phyloP scores from a whole-genome alignment of 2,888 invertebrate genomes.

The Clitarchus hookeri region DNA sequence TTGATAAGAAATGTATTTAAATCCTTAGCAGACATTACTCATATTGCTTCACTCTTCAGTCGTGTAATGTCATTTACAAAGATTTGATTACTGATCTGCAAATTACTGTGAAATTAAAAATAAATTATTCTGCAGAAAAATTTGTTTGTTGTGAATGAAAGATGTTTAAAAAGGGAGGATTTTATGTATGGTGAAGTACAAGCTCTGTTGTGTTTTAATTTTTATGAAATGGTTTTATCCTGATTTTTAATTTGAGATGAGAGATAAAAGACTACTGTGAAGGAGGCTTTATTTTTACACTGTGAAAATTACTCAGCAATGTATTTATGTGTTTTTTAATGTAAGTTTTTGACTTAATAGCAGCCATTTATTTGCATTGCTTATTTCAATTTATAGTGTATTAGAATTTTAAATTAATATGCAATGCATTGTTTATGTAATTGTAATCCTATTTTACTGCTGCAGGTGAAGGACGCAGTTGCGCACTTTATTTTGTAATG shows the following conservation, averaged over 20 bases:
- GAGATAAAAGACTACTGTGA: neutral
- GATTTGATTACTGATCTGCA: constrained; percentile 2
- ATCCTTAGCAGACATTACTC: constrained; percentile 6
- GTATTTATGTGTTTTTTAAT: neutral
- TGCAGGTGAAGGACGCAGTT: too few relatives aligned
- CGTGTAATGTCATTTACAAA: neutral
- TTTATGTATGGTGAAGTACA: neutral
- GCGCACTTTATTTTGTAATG: too few relatives aligned
- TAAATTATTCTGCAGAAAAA: neutral
- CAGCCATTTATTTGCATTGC: neutral
- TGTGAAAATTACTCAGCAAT: neutral
- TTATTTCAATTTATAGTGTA: neutral
- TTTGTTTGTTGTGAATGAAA: constrained; percentile 4
- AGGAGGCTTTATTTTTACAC: neutral
- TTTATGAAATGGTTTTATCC: neutral
- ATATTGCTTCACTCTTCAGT: neutral
- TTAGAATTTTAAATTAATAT: neutral
- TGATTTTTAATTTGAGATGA: neutral
- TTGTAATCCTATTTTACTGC: too few relatives aligned
- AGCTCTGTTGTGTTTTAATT: neutral
- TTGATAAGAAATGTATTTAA: neutral
- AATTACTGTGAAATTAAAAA: neutral
- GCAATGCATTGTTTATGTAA: too few relatives aligned
- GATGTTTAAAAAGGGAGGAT: neutral
- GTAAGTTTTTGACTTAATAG: neutral